Evolutionary conservation across 1,140 invertebrate genomes (phyloP).

Genomic region (Ips nitidus): DNA sequence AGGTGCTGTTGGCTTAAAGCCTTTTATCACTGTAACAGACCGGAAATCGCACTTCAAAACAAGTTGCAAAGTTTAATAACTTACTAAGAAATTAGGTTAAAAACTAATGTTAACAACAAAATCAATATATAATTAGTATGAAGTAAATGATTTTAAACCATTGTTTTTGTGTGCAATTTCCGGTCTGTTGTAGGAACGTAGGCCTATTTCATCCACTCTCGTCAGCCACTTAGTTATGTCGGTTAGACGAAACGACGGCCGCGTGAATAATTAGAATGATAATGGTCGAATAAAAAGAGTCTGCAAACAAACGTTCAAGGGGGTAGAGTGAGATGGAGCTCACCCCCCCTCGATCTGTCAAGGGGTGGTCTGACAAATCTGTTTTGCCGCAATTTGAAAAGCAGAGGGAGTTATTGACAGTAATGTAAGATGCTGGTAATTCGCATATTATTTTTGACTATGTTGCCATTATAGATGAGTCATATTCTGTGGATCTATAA

Average conservation of each 20-base stretch:
- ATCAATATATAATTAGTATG: too few relatives aligned
- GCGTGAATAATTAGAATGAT: conserved; percentile 48
- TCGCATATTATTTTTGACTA: too few relatives aligned
- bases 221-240: conserved; percentile 45
- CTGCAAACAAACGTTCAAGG: conserved; percentile 39
- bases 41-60: too few relatives aligned
- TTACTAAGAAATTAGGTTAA: too few relatives aligned
- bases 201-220: conserved; percentile 17
- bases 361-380: conserved; percentile 32
- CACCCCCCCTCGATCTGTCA: conserved; percentile 29
- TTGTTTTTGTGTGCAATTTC: background rate
- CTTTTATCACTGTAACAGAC: too few relatives aligned
- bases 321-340: background rate
- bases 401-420: background rate
- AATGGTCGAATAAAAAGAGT: conserved; percentile 46
- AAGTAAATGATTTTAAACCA: too few relatives aligned
- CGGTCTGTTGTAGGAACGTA: conserved; percentile 10
- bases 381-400: conserved; percentile 13
- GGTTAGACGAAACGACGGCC: conserved; percentile 43
- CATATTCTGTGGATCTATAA: too few relatives aligned
- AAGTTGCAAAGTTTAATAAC: too few relatives aligned
- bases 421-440: too few relatives aligned
- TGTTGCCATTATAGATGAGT: too few relatives aligned
- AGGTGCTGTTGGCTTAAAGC: conserved; percentile 22
- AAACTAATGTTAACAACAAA: too few relatives aligned